phyloP scores from a whole-genome alignment of 2,797 vertebrate genomes.

The Sebastes paucispinis region DNA sequence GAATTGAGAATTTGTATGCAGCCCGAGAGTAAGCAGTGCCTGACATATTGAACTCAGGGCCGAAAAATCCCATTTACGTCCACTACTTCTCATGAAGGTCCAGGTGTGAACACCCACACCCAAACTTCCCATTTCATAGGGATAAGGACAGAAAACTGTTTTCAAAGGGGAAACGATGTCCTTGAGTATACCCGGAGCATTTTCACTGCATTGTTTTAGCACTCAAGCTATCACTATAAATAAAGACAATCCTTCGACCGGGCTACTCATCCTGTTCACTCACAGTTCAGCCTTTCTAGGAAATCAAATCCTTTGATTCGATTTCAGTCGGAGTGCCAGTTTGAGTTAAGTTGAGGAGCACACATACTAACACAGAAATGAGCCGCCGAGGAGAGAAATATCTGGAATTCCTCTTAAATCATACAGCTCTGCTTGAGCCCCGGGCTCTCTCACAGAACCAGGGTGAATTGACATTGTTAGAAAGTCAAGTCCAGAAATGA shows the following conservation, averaged over 20 bases:
- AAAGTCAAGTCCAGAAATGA: constrained; percentile 69
- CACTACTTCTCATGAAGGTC: constrained; percentile 9
- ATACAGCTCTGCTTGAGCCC: constrained; percentile 28
- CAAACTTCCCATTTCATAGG: constrained; percentile 14
- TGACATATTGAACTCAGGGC: not conserved
- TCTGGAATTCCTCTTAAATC: constrained; percentile 53
- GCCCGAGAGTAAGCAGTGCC: not conserved
- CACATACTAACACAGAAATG: constrained; percentile 41
- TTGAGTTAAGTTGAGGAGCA: constrained; percentile 30
- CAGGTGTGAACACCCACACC: not conserved
- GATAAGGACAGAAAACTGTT: not conserved
- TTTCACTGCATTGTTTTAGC: constrained; percentile 30
- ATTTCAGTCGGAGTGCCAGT: constrained; percentile 38
- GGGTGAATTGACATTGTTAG: constrained; percentile 66
- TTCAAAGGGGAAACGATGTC: constrained; percentile 22
- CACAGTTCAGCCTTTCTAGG: constrained; percentile 14
- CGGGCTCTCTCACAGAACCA: constrained; percentile 38
- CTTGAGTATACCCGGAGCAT: constrained; percentile 4
- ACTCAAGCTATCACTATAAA: constrained; percentile 27
- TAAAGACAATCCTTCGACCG: constrained; percentile 12
- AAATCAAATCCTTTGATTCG: constrained; percentile 44
- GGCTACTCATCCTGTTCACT: not conserved
- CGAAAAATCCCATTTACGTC: not conserved
- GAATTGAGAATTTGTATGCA: not conserved
- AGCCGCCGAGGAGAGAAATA: constrained; percentile 43